Evolutionary conservation across 2,113 vertebrate genomes (phyloP).

Genomic region (Gadus chalcogrammus): DNA sequence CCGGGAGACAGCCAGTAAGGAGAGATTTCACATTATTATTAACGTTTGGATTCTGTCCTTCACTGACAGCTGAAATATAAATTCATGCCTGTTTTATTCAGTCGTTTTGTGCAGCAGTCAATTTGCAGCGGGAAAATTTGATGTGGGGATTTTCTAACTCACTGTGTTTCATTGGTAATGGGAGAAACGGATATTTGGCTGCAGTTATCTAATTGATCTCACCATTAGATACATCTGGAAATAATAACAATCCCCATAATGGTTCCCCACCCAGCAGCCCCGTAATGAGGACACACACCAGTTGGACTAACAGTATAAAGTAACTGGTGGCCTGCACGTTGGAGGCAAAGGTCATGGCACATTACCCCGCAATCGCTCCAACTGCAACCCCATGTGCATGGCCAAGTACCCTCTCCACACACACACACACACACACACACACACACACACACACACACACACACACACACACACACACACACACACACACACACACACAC

Average conservation of each 20-base stretch:
- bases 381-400: neutral
- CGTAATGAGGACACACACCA: constrained; percentile 7
- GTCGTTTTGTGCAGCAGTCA: too few relatives aligned
- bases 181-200: neutral
- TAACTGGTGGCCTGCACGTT: neutral
- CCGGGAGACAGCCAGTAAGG: too few relatives aligned
- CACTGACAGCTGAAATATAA: too few relatives aligned
- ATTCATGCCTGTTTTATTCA: too few relatives aligned
- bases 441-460: neutral
- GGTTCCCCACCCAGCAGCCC: neutral
- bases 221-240: neutral
- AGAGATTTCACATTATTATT: too few relatives aligned
- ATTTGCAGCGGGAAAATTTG: too few relatives aligned
- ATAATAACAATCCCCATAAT: neutral
- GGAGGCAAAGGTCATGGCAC: neutral
- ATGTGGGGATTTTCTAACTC: too few relatives aligned
- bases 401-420: neutral
- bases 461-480: neutral
- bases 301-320: neutral
- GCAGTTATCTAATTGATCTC: neutral
- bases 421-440: neutral
- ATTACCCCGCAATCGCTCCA: neutral
- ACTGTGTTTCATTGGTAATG: neutral
- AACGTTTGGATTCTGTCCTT: too few relatives aligned
- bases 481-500: neutral